These are phyloP conservation scores for Myotis vivesi DNA, from an alignment of 2,797 vertebrate species.

Conservation along the genomic window DNA sequence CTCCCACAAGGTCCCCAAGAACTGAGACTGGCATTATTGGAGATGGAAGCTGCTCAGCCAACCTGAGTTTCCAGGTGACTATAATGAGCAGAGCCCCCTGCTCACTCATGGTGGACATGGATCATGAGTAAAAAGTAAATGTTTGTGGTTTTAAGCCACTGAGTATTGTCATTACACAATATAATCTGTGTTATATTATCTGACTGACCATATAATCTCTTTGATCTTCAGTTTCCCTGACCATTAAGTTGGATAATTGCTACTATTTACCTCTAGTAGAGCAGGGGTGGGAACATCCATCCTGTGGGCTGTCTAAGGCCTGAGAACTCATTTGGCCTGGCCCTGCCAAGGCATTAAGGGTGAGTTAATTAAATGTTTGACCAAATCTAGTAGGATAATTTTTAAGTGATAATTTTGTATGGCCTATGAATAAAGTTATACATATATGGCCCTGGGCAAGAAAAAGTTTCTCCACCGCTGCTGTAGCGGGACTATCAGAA, in stretches of 20 bases:
- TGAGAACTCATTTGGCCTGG: too few relatives aligned
- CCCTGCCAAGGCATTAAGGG: too few relatives aligned
- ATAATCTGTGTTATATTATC: not conserved
- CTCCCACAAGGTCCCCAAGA: not conserved
- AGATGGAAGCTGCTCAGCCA: not conserved
- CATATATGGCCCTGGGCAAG: too few relatives aligned
- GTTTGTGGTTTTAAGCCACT: not conserved
- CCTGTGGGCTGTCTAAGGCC: too few relatives aligned
- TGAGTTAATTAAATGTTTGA: too few relatives aligned
- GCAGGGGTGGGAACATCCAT: too few relatives aligned
- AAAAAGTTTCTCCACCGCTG: too few relatives aligned
- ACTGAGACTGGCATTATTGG: not conserved
- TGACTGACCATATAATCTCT: not conserved
- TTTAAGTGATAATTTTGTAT: too few relatives aligned
- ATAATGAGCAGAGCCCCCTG: not conserved
- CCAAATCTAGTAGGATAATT: too few relatives aligned
- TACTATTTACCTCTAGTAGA: not conserved
- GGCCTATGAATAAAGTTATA: too few relatives aligned
- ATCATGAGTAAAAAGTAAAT: not conserved
- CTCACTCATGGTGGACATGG: too few relatives aligned
- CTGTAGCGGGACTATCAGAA: not conserved
- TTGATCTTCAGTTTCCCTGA: slow-evolving; percentile 9
- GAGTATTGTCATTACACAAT: not conserved
- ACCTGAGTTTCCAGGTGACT: not conserved
- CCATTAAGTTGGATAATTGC: not conserved